These are phyloP conservation scores for Platanista minor DNA, from an alignment of 2,113 vertebrate genomes.

Conservation along the genomic window DNA sequence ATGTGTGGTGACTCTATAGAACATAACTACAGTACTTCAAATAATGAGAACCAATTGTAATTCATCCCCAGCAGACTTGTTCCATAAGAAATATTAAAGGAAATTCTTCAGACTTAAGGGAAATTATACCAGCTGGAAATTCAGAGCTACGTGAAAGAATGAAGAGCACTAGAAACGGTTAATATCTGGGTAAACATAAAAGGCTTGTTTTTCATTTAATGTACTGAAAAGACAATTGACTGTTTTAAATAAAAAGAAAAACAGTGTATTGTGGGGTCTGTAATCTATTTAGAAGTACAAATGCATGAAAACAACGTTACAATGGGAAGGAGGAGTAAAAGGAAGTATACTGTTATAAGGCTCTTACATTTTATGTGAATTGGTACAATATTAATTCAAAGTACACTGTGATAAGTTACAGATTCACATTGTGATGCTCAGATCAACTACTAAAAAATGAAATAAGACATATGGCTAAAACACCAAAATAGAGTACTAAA, in stretches of 20 bases:
- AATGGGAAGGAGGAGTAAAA: neutral
- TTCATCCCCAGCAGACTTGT: neutral
- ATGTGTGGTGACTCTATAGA: neutral
- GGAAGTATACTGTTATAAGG: neutral
- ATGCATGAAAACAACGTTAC: neutral
- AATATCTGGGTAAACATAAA: neutral
- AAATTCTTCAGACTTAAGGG: neutral
- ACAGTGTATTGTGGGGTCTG: neutral
- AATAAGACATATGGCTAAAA: neutral
- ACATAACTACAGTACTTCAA: neutral
- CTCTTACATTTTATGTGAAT: neutral
- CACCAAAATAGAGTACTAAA: neutral
- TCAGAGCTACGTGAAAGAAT: neutral
- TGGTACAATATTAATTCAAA: neutral
- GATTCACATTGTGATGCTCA: neutral
- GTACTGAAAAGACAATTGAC: neutral
- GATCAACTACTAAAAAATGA: neutral
- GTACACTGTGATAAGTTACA: neutral
- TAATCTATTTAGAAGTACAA: neutral
- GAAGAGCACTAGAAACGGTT: neutral
- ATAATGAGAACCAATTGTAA: constrained; percentile 5
- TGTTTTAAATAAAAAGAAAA: neutral
- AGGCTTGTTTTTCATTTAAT: neutral
- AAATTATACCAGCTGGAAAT: constrained; percentile 14
- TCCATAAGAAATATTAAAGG: neutral